Conservation (phyloP, 2,888 invertebrate genomes). For the Cinara cedri region DNA sequence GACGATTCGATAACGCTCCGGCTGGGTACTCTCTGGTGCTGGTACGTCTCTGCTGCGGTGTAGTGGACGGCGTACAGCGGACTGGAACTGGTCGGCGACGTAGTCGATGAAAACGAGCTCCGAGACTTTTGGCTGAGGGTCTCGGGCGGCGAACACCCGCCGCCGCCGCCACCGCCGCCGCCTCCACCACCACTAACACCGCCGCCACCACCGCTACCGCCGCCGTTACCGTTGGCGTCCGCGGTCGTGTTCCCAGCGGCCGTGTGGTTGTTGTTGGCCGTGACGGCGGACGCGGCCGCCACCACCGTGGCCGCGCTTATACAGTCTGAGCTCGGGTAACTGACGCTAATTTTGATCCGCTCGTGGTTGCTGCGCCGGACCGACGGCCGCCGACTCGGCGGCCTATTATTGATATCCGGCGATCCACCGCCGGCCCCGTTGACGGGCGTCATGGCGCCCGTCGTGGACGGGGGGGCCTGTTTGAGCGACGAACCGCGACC, state of each 20-base stretch:
- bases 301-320: conserved; percentile 60
- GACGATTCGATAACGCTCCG: conserved; percentile 41
- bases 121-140: conserved; percentile 59
- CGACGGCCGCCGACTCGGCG: conserved; percentile 62
- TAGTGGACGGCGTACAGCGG: conserved; percentile 74
- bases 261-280: conserved; percentile 59
- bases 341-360: conserved; percentile 84
- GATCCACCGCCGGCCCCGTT: conserved; percentile 61
- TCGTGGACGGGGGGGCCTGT: conserved; percentile 73
- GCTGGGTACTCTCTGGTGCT: conserved; percentile 51
- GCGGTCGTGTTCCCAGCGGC: conserved; percentile 59
- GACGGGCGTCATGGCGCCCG: conserved; percentile 64
- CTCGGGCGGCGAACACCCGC: conserved; percentile 58
- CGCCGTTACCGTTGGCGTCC: conserved; percentile 55
- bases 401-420: conserved; percentile 63
- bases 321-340: conserved; percentile 81
- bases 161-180: conserved; percentile 37
- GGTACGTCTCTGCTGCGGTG: conserved; percentile 63
- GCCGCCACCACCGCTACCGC: too few species aligned
- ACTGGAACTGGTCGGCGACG: conserved; percentile 63
- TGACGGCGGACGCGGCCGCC: conserved; percentile 58
- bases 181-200: too few species aligned
- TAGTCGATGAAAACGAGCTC: conserved; percentile 61
- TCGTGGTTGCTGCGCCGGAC: conserved; percentile 66
- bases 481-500: conserved; percentile 76